Percentiles rank a stretch among this genome's conserved stretches.
Conservation (phyloP, 2,888 invertebrate species). For the Phasia obesa region DNA sequence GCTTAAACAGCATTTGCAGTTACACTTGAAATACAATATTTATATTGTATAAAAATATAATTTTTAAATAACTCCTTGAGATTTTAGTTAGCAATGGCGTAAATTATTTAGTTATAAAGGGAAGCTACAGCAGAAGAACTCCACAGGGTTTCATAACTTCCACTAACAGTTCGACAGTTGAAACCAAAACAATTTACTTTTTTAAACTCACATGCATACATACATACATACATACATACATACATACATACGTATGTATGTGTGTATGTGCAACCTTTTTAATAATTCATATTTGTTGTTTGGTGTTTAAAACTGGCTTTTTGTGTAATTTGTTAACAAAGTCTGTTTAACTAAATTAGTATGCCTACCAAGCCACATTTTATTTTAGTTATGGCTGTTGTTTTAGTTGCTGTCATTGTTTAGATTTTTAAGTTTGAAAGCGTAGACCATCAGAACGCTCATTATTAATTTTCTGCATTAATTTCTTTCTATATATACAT, state of each 20-base stretch:
- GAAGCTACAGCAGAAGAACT: constrained; percentile 17
- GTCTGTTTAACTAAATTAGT: constrained; percentile 63
- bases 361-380: constrained; percentile 62
- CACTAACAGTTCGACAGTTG: constrained; percentile 23
- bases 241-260: neutral
- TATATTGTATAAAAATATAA: constrained; percentile 33
- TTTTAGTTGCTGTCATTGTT: constrained; percentile 51
- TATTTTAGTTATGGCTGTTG: constrained; percentile 37
- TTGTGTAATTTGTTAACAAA: neutral
- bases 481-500: constrained; percentile 51
- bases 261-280: constrained; percentile 52
- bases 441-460: constrained; percentile 35
- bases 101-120: constrained; percentile 56
- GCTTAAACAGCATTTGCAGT: constrained; percentile 35
- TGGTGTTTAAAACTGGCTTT: constrained; percentile 10
- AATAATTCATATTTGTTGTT: constrained; percentile 68
- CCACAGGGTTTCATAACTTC: constrained; percentile 46
- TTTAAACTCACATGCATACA: too few species aligned
- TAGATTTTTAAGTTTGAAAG: constrained; percentile 60
- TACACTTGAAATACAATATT: constrained; percentile 32
- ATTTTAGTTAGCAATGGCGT: constrained; percentile 48
- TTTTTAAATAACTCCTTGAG: constrained; percentile 29
- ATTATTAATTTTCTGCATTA: constrained; percentile 70
- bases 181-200: constrained; percentile 22
- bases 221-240: too few species aligned